A percentile compares a stretch with the other conserved stretches of the same genome.
Conservation (phyloP, 2,113 vertebrate species). For the Chaetura pelagica region DNA sequence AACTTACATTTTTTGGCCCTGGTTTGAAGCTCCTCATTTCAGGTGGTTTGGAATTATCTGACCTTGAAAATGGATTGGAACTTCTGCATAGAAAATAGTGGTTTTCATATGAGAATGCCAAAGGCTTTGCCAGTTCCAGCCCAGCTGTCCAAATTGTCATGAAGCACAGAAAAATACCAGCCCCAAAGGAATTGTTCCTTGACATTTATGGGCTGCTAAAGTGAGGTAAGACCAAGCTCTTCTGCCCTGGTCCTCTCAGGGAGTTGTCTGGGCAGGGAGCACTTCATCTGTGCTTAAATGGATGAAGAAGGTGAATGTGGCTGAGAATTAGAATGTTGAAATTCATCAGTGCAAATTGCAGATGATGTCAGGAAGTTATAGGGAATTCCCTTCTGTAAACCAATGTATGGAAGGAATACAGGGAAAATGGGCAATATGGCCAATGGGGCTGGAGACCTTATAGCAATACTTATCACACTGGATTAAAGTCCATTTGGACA, state of each 20-base stretch:
- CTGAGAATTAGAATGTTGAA: neutral
- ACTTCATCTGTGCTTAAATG: neutral
- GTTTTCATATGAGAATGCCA: neutral
- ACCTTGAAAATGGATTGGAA: conserved; percentile 30
- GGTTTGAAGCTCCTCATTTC: neutral
- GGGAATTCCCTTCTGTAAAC: neutral
- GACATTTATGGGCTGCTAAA: conserved; percentile 42
- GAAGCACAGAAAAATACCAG: conserved; percentile 39
- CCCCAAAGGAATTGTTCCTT: neutral
- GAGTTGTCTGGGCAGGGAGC: neutral
- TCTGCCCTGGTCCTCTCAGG: neutral
- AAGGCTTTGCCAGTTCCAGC: conserved; percentile 9
- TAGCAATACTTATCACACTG: neutral
- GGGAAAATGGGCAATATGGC: neutral
- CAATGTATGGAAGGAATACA: neutral
- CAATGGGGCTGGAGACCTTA: neutral
- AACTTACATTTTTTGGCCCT: neutral
- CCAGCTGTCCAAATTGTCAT: conserved; percentile 27
- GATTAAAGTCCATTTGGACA: neutral
- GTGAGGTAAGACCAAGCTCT: neutral
- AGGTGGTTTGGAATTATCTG: conserved; percentile 9
- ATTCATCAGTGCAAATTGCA: neutral
- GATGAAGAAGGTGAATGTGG: neutral
- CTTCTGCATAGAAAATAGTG: neutral
- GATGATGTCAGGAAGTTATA: neutral